phyloP scores from a whole-genome alignment of 2,113 vertebrate species.

The Lonchura striata region DNA sequence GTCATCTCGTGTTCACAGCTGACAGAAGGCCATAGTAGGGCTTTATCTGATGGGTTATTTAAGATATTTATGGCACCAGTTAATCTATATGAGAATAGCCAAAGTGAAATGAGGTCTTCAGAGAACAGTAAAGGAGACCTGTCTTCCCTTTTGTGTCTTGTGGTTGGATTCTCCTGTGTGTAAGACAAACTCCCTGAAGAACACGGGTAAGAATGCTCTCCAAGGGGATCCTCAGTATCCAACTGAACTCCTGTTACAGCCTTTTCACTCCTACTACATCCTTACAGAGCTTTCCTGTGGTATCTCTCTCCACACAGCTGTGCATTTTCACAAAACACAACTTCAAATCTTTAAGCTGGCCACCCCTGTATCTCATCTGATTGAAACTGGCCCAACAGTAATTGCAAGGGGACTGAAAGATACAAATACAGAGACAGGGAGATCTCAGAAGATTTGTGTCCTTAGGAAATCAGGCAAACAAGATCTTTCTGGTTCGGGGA shows the following conservation, averaged over 20 bases:
- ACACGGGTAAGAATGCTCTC: not conserved
- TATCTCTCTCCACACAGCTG: not conserved
- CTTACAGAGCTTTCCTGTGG: not conserved
- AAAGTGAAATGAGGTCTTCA: not conserved
- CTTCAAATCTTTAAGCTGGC: not conserved
- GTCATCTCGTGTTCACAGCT: not conserved
- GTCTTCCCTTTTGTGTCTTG: not conserved
- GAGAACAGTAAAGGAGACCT: not conserved
- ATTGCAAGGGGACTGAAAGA: not conserved
- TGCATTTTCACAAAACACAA: not conserved
- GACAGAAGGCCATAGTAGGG: not conserved
- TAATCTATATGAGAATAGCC: not conserved
- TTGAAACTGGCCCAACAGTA: not conserved
- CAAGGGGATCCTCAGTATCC: not conserved
- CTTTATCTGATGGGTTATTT: not conserved
- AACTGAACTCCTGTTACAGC: not conserved
- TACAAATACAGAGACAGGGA: not conserved
- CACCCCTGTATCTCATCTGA: not conserved
- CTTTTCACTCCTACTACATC: not conserved
- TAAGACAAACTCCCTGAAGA: not conserved
- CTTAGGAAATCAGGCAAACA: slow-evolving; percentile 44
- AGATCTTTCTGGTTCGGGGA: slow-evolving; percentile 55
- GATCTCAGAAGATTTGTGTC: not conserved
- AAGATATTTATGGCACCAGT: not conserved
- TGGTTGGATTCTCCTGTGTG: not conserved